Evolutionary conservation across 2,797 vertebrate genomes (phyloP), one percentile per base, ranked within the genome.

Genomic region (Hirundo rustica): DNA sequence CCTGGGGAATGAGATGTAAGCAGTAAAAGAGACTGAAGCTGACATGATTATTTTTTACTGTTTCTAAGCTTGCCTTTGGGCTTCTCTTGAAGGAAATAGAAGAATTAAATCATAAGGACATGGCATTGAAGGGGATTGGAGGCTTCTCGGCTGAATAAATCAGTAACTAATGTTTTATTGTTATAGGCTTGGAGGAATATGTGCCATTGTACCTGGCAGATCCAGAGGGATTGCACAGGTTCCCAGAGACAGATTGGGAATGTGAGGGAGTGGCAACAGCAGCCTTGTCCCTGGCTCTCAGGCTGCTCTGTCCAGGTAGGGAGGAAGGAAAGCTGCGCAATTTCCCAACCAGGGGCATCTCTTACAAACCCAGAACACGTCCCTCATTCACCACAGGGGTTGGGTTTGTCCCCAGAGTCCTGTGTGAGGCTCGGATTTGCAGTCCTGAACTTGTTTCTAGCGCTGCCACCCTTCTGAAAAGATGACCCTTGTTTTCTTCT

Each of bases 221-320:
- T 23, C 29, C 57, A 4, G 92, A 96, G 77, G 96, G 96, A 26
- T 93, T 98, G 77, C 97, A 97, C 19, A 93, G 68, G 40, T 94
- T 98, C 95, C 96, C 98, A 22, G 92, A 95, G n/a, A 93, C 75
- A 1, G 95, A 96, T 32, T 83, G 98, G 79, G 96, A 97, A 19
- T 98, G 98, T 1, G 97, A 98, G 6, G 97, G 97, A 32, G 23
- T 9, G 2, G 96, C 75, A 91, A 96, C 66, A 96, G 96, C n/a
- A 95, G 97, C 53, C 78, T 98, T 7, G 57, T 97, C 89, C 98
- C 98, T 0, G 98, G 98, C 55, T 98, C 98, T 18, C 95, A 95
- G 21, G 98, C 98, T 58, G 97, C 98, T 97, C 98, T 38, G 96
- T 99, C 88, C 97, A 98, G 96, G 99, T 98, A 57, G 97, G 97